Evolutionary conservation across 1,140 invertebrate species (phyloP).

Genomic region (Magallana angulata): DNA sequence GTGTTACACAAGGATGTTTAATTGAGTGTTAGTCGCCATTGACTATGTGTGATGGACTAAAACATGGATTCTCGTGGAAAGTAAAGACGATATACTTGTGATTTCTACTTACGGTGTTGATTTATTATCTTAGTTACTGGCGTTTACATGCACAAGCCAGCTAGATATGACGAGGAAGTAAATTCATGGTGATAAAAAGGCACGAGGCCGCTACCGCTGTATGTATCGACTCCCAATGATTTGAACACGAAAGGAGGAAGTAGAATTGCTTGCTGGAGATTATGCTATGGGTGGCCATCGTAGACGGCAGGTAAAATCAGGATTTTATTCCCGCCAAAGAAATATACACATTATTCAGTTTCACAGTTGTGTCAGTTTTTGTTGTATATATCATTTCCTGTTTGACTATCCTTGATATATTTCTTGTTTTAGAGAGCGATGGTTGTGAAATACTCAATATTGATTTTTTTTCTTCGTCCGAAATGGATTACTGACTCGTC

Average conservation of each 20-base stretch:
- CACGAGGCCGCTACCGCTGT: neutral
- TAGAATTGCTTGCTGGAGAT: neutral
- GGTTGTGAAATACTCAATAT: slow-evolving; percentile 4
- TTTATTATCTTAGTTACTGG: neutral
- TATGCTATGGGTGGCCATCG: slow-evolving; percentile 36
- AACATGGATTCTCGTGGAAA: neutral
- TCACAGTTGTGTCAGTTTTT: neutral
- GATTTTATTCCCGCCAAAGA: slow-evolving; percentile 5
- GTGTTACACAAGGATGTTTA: slow-evolving; percentile 2
- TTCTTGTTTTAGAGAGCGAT: neutral
- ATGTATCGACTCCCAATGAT: neutral
- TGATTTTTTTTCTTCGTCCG: slow-evolving; percentile 1
- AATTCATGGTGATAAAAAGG: neutral
- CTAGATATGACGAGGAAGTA: slow-evolving; percentile 2
- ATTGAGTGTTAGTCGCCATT: slow-evolving; percentile 16
- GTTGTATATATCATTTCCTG: neutral
- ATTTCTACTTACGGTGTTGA: neutral
- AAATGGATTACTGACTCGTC: neutral
- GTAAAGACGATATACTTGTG: neutral
- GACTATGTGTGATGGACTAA: neutral
- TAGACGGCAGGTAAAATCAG: slow-evolving; percentile 13
- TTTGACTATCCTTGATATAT: neutral
- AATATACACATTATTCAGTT: neutral
- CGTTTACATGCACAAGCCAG: neutral
- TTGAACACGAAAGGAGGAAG: neutral